These are phyloP conservation scores for Lagopus muta DNA, from an alignment of 2,113 vertebrate species.

Conservation along the genomic window DNA sequence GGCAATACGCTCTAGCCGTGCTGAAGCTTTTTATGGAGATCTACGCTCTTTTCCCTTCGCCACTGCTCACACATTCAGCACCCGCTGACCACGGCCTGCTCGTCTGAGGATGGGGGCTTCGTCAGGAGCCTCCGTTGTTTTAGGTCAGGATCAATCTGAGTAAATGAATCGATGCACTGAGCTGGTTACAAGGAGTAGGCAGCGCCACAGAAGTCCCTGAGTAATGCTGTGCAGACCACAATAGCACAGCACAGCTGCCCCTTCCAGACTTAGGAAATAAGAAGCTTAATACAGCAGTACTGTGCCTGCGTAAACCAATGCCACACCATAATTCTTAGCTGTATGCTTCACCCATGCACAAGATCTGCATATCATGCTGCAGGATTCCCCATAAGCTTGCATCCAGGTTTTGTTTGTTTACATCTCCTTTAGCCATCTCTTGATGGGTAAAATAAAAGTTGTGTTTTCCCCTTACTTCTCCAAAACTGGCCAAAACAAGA, in stretches of 20 bases:
- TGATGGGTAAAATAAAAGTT: not conserved
- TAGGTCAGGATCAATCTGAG: not conserved
- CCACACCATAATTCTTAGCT: too few species aligned
- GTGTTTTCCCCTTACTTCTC: not conserved
- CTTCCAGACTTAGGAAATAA: not conserved
- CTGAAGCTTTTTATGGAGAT: accelerated
- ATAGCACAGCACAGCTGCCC: accelerated
- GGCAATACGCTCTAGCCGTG: accelerated
- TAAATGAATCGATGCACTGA: accelerated
- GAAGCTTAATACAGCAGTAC: accelerated
- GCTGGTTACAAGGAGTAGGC: accelerated
- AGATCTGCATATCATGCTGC: accelerated
- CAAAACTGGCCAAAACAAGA: not conserved
- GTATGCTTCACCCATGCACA: accelerated
- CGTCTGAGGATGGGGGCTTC: not conserved
- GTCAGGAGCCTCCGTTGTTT: accelerated
- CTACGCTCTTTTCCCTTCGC: not conserved
- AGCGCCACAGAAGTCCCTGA: not conserved
- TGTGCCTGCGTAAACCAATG: not conserved
- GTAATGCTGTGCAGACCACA: not conserved
- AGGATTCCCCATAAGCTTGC: accelerated
- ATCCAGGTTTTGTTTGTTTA: not conserved
- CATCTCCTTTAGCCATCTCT: not conserved
- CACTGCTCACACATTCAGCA: too few species aligned
- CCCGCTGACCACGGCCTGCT: not conserved